Evolutionary conservation across 2,113 vertebrate genomes (phyloP), one percentile per base, ranked within the genome.

Genomic region (Paedocypris sp.): DNA sequence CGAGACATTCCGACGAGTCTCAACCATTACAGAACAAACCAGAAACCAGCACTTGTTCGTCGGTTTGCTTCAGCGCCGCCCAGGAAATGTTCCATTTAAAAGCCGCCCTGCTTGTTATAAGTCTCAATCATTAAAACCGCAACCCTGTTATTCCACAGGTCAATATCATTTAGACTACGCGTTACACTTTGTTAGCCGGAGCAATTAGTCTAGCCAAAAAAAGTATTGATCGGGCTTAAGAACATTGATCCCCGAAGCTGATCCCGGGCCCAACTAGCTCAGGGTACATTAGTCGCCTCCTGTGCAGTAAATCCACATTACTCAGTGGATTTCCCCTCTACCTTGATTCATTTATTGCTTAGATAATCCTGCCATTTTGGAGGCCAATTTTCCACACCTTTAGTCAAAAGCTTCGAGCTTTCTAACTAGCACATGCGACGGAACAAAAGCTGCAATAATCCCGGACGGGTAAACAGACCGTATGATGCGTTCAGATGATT

Each of bases 201-300:
- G 45, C 60, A 64, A 63, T 64, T 60, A 60, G 47, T 66, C 48
- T 9, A 36, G 19, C 49, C 65, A 64, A 69, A 66, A 53, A 69
- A 53, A 36, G 32, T 13, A 67, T 70, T 73, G 60, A 63, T 51
- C 64, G 20, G 28, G 63, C 60, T 59, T 53, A 41, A 32, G 39
- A 33, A 50, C 50, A 64, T 73, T 62, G 67, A 69, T 67, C 46
- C 38, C 45, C 2, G 2, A 62, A 69, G 25, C n/a, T 71, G 59
- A 74, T 53, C 64, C 62, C 59, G 46, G 72, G 57, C 46, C 43
- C 53, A 52, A 15, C 54, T 19, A 61, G n/a, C 52, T 3, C 29
- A 66, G 72, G 50, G 45, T 77, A 75, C 75, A 70, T 68, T 75
- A 68, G 57, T 64, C 62, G 68, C 35, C 26, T 38, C 72, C 67